Percentiles rank a stretch among this genome's conserved stretches.
phyloP scores from a whole-genome alignment of 2,797 vertebrate species.

The Nothura maculosa region DNA sequence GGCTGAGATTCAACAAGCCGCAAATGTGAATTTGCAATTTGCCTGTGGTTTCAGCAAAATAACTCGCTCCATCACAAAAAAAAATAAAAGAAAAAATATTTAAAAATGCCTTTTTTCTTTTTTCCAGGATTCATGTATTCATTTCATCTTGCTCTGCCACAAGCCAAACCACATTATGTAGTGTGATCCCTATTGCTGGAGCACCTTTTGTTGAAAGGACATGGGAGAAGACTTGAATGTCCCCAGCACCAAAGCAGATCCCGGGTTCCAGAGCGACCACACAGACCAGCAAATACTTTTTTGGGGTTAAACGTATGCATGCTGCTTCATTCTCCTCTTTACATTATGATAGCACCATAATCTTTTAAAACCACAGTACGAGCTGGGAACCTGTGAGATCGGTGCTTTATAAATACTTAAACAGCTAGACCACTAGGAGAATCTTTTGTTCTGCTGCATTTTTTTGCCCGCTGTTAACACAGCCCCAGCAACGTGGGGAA shows the following conservation, averaged over 20 bases:
- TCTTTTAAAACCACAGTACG: slow-evolving; percentile 31
- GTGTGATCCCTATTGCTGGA: slow-evolving; percentile 51
- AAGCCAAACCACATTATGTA: slow-evolving; percentile 75
- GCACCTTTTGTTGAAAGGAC: slow-evolving; percentile 51
- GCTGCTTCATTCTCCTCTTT: slow-evolving; percentile 15
- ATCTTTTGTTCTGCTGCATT: slow-evolving; percentile 23
- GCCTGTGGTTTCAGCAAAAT: slow-evolving; percentile 56
- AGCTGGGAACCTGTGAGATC: slow-evolving; percentile 20
- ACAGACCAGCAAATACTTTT: slow-evolving; percentile 33
- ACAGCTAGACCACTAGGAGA: slow-evolving; percentile 24
- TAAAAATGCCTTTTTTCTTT: slow-evolving; percentile 48
- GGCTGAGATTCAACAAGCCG: slow-evolving; percentile 61
- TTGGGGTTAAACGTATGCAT: slow-evolving; percentile 30
- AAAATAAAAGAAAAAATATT: accelerated
- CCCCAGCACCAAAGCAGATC: slow-evolving; percentile 64
- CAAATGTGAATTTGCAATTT: slow-evolving; percentile 73
- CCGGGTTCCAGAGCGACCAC: slow-evolving; percentile 48
- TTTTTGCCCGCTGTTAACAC: slow-evolving; percentile 29
- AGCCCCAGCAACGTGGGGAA: background rate
- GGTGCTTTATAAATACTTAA: slow-evolving; percentile 57
- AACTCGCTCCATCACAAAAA: slow-evolving; percentile 11
- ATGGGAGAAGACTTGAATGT: slow-evolving; percentile 63
- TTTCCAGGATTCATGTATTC: slow-evolving; percentile 70
- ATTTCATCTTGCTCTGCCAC: slow-evolving; percentile 74
- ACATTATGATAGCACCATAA: slow-evolving; percentile 31